phyloP scores from a whole-genome alignment of 2,113 vertebrate genomes.

The Takifugu flavidus region DNA sequence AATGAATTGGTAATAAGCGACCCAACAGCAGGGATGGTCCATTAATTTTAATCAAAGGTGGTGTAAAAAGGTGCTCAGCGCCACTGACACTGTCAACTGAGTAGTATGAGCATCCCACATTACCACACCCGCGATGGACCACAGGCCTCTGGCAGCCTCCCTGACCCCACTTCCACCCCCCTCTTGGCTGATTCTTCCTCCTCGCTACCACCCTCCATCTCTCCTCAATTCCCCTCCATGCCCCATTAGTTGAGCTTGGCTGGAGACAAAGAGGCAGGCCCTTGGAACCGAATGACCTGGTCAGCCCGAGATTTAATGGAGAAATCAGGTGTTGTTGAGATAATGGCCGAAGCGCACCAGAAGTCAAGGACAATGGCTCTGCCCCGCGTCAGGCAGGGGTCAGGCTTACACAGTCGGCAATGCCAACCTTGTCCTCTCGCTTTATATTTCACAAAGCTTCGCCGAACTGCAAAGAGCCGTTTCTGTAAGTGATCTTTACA shows the following conservation, averaged over 20 bases:
- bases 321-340: slow-evolving; percentile 88
- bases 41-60: slow-evolving; percentile 99
- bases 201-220: slow-evolving; percentile 65
- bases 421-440: slow-evolving; percentile 63
- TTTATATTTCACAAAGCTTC: slow-evolving; percentile 65
- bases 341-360: slow-evolving; percentile 80
- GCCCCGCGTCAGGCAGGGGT: slow-evolving; percentile 64
- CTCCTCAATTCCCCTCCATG: slow-evolving; percentile 68
- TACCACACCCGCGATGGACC: slow-evolving; percentile 45
- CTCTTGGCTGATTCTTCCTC: slow-evolving; percentile 53
- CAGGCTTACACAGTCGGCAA: slow-evolving; percentile 63
- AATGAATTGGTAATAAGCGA: slow-evolving; percentile 95
- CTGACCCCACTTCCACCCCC: slow-evolving; percentile 58
- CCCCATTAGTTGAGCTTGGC: slow-evolving; percentile 96
- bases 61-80: slow-evolving; percentile 85
- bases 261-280: slow-evolving; percentile 92
- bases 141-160: slow-evolving; percentile 49
- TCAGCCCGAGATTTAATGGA: slow-evolving; percentile 94
- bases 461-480: slow-evolving; percentile 45
- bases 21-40: slow-evolving; percentile 87
- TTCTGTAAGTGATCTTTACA: slow-evolving; percentile 46
- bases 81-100: slow-evolving; percentile 91
- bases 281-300: slow-evolving; percentile 97
- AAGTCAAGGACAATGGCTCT: slow-evolving; percentile 87
- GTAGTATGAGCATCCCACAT: slow-evolving; percentile 76